A percentile compares a stretch with the other conserved stretches of the same genome.
Evolutionary conservation across 37 sponge, comb jelly and placozoan genomes (phyloP).

Genomic region (Dysidea cf. avara): DNA sequence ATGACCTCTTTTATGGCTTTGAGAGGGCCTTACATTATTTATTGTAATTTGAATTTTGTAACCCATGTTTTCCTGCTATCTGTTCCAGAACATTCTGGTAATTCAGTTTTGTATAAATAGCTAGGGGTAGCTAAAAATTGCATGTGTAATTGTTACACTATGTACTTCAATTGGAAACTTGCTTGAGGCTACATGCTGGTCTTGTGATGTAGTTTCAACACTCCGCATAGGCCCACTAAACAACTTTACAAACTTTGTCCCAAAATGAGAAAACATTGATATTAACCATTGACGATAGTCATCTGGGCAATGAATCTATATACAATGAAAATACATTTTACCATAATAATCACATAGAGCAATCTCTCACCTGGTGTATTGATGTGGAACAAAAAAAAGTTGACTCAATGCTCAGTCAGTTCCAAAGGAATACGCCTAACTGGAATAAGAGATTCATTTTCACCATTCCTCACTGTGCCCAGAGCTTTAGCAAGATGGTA

Average conservation of each 20-base stretch:
- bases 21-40: no score
- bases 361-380: slow-evolving; percentile 1
- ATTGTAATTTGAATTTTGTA: no score
- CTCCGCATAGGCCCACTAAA: slow-evolving; percentile 11
- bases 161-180: no score
- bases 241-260: slow-evolving; percentile 5
- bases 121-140: no score
- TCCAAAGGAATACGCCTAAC: slow-evolving; percentile 14
- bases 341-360: no score
- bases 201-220: slow-evolving; percentile 14
- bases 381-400: slow-evolving; percentile 2
- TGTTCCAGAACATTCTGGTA: no score
- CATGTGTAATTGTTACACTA: no score
- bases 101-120: no score
- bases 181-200: no score
- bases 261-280: slow-evolving; percentile 13
- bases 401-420: slow-evolving; percentile 13
- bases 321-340: no score
- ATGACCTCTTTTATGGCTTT: no score
- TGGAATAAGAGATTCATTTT: slow-evolving; percentile 18
- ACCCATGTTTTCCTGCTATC: no score
- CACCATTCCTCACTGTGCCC: slow-evolving; percentile 18
- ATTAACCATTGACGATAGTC: slow-evolving; percentile 14
- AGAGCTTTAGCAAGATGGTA: slow-evolving; percentile 8
- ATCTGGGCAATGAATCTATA: slow-evolving; percentile 14